phyloP scores from a whole-genome alignment of 2,113 vertebrate species.

The pig (Sus scrofa) region T2T-Sscrofa CM000824.6:41167501-41168000 shows the following conservation, averaged over 20 bases:
- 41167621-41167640: background rate
- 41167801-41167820: background rate
- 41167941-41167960: background rate
- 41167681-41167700: background rate
- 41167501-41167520: conserved; percentile 3
- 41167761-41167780: background rate
- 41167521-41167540: background rate
- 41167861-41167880: background rate
- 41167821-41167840: background rate
- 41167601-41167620: background rate
- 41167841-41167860: background rate
- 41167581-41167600: background rate
- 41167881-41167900: background rate
- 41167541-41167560: background rate
- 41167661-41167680: background rate
- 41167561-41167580: background rate
- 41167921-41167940: background rate
- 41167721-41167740: background rate
- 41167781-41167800: background rate
- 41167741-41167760: background rate
- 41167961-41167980: background rate
- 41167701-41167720: background rate
- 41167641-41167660: background rate
- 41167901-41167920: background rate
- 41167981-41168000: background rate